These are phyloP conservation scores for Gisinianus flammeolus DNA, from an alignment of 2,888 invertebrate genomes.

Conservation along the genomic window DNA sequence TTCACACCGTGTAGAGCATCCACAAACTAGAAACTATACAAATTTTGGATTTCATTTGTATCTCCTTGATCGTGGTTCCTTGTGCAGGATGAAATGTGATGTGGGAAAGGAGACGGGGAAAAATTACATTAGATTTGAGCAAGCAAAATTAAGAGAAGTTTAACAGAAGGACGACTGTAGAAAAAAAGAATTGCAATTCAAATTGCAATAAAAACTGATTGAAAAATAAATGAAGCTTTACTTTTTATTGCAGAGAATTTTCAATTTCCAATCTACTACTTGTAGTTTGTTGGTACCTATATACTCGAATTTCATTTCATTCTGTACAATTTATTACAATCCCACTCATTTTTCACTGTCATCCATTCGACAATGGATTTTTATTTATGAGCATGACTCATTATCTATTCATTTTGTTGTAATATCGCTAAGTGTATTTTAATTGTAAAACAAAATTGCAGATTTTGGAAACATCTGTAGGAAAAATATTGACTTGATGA, in stretches of 20 bases:
- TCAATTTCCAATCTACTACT: too few relatives aligned
- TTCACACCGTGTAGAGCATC: neutral
- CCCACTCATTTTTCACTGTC: too few relatives aligned
- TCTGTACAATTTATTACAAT: neutral
- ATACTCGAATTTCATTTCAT: too few relatives aligned
- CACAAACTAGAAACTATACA: neutral
- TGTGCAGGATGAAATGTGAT: slow-evolving; percentile 5
- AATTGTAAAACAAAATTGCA: too few relatives aligned
- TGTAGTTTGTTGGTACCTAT: too few relatives aligned
- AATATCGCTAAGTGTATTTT: too few relatives aligned
- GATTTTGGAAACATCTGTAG: too few relatives aligned
- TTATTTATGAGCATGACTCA: too few relatives aligned
- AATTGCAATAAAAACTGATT: slow-evolving; percentile 23
- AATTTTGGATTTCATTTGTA: neutral
- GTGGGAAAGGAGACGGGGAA: slow-evolving; percentile 29
- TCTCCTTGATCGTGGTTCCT: neutral
- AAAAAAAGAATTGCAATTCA: neutral
- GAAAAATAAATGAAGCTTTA: slow-evolving; percentile 26
- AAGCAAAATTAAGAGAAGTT: neutral
- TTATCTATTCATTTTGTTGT: too few relatives aligned
- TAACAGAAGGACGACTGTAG: neutral
- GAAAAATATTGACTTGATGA: too few relatives aligned
- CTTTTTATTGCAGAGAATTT: slow-evolving; percentile 5
- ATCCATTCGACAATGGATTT: too few relatives aligned
- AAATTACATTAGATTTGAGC: slow-evolving; percentile 14